phyloP scores from a whole-genome alignment of 2,113 vertebrate genomes.

The Cercopithecus mona region DNA sequence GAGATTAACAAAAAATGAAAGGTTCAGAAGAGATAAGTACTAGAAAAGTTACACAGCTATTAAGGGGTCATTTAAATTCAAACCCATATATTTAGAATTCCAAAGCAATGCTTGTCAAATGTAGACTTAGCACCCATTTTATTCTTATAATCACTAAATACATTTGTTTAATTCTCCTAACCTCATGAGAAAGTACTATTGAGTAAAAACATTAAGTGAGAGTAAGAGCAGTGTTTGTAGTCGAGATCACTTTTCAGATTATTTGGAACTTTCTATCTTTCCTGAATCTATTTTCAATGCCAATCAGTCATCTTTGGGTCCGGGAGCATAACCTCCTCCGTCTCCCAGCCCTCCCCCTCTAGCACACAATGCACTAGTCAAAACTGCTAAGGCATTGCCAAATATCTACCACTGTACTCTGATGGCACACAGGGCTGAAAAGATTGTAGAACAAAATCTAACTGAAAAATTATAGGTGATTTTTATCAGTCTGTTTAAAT shows the following conservation, averaged over 20 bases:
- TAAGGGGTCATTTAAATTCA: not conserved
- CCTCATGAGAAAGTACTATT: not conserved
- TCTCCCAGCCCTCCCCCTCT: not conserved
- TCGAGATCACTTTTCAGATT: not conserved
- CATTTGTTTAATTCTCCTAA: not conserved
- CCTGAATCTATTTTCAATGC: not conserved
- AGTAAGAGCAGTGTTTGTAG: not conserved
- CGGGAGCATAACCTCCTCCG: not conserved
- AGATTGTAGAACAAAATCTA: not conserved
- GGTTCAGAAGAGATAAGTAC: not conserved
- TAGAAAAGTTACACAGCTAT: not conserved
- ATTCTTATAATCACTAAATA: not conserved
- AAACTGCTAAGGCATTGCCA: not conserved
- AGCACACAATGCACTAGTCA: not conserved
- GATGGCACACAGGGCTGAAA: not conserved
- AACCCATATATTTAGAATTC: not conserved
- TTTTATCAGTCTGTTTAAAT: not conserved
- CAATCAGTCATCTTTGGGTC: not conserved
- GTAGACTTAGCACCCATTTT: not conserved
- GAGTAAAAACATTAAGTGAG: not conserved
- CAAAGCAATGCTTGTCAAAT: not conserved
- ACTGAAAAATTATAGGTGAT: not conserved
- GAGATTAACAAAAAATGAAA: not conserved
- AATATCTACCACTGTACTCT: not conserved
- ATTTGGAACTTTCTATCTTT: not conserved